Conservation (phyloP, 2,797 vertebrate species). For the Telmatherina bonti region DNA sequence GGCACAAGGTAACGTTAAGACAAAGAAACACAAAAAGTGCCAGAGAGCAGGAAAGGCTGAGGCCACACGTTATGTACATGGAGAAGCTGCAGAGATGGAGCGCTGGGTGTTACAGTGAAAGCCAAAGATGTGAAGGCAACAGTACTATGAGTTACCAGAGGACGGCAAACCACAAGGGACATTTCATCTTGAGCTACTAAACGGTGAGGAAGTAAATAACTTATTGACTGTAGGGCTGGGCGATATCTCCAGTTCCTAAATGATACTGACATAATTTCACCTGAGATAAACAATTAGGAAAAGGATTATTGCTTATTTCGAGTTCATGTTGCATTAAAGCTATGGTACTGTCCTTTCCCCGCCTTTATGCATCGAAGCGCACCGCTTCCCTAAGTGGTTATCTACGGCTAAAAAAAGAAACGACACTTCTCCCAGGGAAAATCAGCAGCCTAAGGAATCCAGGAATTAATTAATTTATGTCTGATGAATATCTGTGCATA, state of each 20-base stretch:
- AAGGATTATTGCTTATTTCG: neutral
- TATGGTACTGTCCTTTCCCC: neutral
- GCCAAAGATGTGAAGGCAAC: constrained; percentile 60
- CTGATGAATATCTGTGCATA: too few species aligned
- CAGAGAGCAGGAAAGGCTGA: constrained; percentile 54
- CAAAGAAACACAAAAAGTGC: constrained; percentile 56
- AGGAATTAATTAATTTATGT: too few species aligned
- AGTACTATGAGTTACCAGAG: constrained; percentile 40
- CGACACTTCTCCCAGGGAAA: too few species aligned
- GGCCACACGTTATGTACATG: constrained; percentile 65
- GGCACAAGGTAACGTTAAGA: constrained; percentile 60
- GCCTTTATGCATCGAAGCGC: too few species aligned
- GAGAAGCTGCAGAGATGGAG: constrained; percentile 73
- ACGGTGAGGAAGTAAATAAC: constrained; percentile 33
- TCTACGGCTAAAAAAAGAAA: too few species aligned
- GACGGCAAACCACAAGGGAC: constrained; percentile 31
- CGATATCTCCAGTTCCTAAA: neutral
- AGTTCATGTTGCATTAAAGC: neutral
- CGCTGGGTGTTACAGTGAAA: constrained; percentile 51
- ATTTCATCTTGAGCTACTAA: constrained; percentile 22
- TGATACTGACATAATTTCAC: neutral
- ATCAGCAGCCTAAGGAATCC: too few species aligned
- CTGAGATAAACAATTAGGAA: neutral
- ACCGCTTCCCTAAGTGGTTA: too few species aligned
- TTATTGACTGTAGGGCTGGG: constrained; percentile 33